Evolutionary conservation across 2,888 invertebrate genomes (phyloP).

Genomic region (Panopea generosa): DNA sequence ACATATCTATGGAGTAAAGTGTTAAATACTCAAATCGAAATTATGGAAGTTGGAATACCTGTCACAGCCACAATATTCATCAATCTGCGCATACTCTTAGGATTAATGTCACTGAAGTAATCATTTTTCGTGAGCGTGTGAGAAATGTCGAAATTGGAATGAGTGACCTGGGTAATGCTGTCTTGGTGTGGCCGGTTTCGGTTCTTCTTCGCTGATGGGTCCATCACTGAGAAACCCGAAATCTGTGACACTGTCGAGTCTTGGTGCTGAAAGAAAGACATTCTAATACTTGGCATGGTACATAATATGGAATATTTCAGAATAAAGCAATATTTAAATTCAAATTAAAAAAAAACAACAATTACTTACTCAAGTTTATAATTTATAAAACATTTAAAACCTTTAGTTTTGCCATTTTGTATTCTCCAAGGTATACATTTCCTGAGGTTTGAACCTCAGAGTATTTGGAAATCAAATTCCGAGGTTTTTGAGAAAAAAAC

Average conservation of each 20-base stretch:
- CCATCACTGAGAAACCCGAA: constrained; percentile 53
- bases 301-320: no score
- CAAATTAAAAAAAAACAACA: no score
- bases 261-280: constrained; percentile 67
- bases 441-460: no score
- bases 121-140: constrained; percentile 93
- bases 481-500: no score
- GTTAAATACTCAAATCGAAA: background rate
- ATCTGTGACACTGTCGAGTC: constrained; percentile 70
- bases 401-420: no score
- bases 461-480: no score
- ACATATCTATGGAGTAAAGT: no score
- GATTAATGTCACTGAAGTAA: constrained; percentile 99
- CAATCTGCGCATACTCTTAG: constrained; percentile 96
- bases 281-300: no score
- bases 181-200: constrained; percentile 28
- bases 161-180: constrained; percentile 58
- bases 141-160: constrained; percentile 81
- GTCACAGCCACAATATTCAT: constrained; percentile 99
- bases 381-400: no score
- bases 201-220: constrained; percentile 48
- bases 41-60: constrained; percentile 87
- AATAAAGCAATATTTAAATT: no score
- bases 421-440: no score
- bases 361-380: no score